phyloP scores from a whole-genome alignment of 2,113 vertebrate genomes.

The Ciconia boyciana region DNA sequence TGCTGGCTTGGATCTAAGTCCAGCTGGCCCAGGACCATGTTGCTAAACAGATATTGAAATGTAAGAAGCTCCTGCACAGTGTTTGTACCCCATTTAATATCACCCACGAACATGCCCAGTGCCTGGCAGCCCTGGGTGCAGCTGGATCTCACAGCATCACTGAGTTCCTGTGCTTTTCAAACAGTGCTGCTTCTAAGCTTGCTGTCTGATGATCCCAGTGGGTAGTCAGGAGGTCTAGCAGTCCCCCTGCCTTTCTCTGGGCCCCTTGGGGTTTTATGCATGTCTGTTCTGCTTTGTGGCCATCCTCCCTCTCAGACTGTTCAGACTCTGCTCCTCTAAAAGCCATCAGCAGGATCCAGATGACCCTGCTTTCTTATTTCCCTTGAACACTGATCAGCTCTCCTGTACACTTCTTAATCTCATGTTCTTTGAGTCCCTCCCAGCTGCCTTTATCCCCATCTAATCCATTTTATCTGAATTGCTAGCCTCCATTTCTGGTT shows the following conservation, averaged over 20 bases:
- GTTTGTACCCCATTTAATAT: background rate
- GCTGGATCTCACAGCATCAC: background rate
- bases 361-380: background rate
- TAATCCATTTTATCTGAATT: constrained; percentile 26
- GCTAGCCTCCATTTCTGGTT: background rate
- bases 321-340: background rate
- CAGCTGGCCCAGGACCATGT: background rate
- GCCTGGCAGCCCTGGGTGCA: background rate
- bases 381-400: background rate
- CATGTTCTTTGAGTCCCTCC: background rate
- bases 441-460: background rate
- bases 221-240: background rate
- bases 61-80: background rate
- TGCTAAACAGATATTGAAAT: background rate
- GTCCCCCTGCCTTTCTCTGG: background rate
- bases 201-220: background rate
- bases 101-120: rapidly evolving
- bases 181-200: background rate
- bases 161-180: background rate
- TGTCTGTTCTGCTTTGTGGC: background rate
- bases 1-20: background rate
- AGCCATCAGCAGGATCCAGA: background rate
- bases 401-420: background rate
- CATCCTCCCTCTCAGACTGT: background rate
- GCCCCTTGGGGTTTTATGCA: background rate